Conservation (phyloP, 2,888 invertebrate species). For the Piscicola geometra region DNA sequence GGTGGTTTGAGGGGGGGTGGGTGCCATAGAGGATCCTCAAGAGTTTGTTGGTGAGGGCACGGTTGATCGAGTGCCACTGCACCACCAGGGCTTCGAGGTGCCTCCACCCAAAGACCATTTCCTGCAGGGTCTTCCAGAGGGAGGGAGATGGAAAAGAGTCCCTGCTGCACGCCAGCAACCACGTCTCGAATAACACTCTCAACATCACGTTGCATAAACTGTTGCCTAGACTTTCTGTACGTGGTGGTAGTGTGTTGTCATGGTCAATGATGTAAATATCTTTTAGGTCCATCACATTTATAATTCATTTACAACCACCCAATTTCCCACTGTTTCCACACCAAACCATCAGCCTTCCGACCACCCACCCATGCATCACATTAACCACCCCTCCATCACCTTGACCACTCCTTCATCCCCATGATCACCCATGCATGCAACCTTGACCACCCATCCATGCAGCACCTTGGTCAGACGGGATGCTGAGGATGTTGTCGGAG, state of each 20-base stretch:
- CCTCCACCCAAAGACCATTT: slow-evolving; percentile 87
- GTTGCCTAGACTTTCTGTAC: slow-evolving; percentile 80
- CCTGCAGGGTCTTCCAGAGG: slow-evolving; percentile 87
- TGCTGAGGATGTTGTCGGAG: slow-evolving; percentile 82
- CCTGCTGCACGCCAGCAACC: slow-evolving; percentile 70
- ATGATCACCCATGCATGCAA: no score
- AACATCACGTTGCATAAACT: slow-evolving; percentile 88
- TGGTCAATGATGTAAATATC: no score
- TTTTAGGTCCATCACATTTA: no score
- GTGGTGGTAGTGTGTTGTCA: not conserved
- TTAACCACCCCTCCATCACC: no score
- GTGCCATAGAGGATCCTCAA: slow-evolving; percentile 79
- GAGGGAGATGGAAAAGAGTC: slow-evolving; percentile 86
- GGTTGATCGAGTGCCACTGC: slow-evolving; percentile 89
- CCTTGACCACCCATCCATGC: no score
- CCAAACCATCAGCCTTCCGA: no score
- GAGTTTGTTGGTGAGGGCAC: slow-evolving; percentile 78
- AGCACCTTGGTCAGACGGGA: slow-evolving; percentile 77
- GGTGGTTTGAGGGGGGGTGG: no score
- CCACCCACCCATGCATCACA: no score
- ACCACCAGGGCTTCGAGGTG: slow-evolving; percentile 86
- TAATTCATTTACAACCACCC: no score
- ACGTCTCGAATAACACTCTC: slow-evolving; percentile 85
- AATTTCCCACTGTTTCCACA: no score
- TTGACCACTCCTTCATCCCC: no score